Evolutionary conservation across 2,888 invertebrate genomes (phyloP).

Genomic region (Priocnemis perturbator): DNA sequence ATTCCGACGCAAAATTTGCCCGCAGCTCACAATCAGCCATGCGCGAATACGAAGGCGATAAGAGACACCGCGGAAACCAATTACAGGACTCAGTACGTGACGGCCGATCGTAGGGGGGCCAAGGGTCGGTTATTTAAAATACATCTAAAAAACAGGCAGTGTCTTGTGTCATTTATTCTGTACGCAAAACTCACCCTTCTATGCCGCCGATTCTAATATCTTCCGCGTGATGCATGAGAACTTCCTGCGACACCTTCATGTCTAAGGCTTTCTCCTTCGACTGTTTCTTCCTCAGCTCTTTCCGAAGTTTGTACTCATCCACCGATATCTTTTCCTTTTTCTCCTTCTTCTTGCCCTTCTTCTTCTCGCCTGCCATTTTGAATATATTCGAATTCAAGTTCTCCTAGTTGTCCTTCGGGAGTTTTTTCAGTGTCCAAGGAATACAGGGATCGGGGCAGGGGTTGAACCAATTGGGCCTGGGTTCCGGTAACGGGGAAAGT

Average conservation of each 20-base stretch:
- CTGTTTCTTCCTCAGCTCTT: slow-evolving; percentile 40
- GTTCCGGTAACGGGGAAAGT: too few relatives aligned
- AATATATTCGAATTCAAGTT: slow-evolving; percentile 6
- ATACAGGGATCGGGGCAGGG: too few relatives aligned
- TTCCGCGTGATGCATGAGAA: slow-evolving; percentile 35
- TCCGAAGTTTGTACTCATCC: slow-evolving; percentile 56
- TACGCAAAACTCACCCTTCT: slow-evolving; percentile 71
- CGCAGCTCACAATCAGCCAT: too few relatives aligned
- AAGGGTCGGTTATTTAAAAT: too few relatives aligned
- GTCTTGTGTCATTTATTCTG: too few relatives aligned
- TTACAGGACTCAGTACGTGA: too few relatives aligned
- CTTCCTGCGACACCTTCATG: neutral
- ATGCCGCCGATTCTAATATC: slow-evolving; percentile 69
- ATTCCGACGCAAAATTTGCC: too few relatives aligned
- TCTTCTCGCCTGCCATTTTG: slow-evolving; percentile 44
- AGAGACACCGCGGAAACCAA: too few relatives aligned
- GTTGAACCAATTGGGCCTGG: too few relatives aligned
- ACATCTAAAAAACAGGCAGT: too few relatives aligned
- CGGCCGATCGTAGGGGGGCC: too few relatives aligned
- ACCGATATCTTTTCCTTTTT: slow-evolving; percentile 26
- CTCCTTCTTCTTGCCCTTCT: slow-evolving; percentile 11
- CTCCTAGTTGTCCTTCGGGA: neutral
- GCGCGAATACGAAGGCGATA: too few relatives aligned
- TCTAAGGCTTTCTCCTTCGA: slow-evolving; percentile 9
- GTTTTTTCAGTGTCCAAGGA: neutral